These are phyloP conservation scores for Aplysina aerophoba DNA, from an alignment of 37 sponge, comb jelly and placozoan genomes.

Conservation along the genomic window DNA sequence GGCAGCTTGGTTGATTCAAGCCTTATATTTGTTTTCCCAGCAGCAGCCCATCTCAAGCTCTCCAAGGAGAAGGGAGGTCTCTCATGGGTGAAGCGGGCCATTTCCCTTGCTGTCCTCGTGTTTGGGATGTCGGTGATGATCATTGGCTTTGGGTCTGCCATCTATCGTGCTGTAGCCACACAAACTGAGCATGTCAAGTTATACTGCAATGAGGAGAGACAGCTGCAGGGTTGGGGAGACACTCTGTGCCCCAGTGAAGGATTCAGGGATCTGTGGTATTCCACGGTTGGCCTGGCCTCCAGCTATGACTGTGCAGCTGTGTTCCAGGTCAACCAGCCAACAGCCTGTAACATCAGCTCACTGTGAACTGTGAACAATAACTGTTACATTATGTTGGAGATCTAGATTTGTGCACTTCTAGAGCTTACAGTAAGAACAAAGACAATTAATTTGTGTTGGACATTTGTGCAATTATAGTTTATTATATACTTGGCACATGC, in stretches of 20 bases:
- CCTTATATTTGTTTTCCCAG: conserved; percentile 72
- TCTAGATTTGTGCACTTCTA: too few species aligned
- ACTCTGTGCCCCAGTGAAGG: neutral
- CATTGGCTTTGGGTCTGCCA: conserved; percentile 62
- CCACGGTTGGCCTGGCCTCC: too few species aligned
- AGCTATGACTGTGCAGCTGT: conserved; percentile 27
- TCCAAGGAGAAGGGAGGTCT: conserved; percentile 30
- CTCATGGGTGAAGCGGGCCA: conserved; percentile 15
- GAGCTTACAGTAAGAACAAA: too few species aligned
- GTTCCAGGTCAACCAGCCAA: neutral
- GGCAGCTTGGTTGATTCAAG: conserved; percentile 38
- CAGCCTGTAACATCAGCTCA: too few species aligned
- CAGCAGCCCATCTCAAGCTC: conserved; percentile 61
- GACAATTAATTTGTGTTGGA: too few species aligned
- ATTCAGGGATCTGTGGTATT: neutral
- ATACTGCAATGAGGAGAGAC: neutral
- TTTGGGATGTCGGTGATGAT: conserved; percentile 64
- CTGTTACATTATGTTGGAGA: too few species aligned
- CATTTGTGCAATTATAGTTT: too few species aligned
- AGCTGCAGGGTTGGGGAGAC: too few species aligned
- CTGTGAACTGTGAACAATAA: too few species aligned
- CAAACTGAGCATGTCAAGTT: neutral
- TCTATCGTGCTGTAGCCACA: conserved; percentile 29
- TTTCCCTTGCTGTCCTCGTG: conserved; percentile 44
- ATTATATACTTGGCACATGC: too few species aligned